Base-by-base conservation (phyloP, 2,113 vertebrate genomes). In the Epinephelus lanceolatus region DNA sequence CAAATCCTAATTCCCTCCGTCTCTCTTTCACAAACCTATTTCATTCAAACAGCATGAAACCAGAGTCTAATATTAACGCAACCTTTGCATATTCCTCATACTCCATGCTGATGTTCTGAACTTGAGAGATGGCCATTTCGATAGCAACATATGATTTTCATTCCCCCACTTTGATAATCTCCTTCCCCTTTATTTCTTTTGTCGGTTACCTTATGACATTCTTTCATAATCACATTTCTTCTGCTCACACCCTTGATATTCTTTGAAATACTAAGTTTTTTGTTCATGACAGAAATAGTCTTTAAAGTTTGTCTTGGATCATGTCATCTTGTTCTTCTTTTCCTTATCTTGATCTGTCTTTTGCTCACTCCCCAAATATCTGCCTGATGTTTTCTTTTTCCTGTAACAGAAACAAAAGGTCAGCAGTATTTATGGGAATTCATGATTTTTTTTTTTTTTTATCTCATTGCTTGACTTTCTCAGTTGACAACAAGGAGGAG, bases 371-470 rank as follows among this genome's bases (percentile, higher is more conserved):
- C 49, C 66, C 27, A 79, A 85, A 80, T 68, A 79, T 71, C 37
- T 81, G 57, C 62, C 49, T 76, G 47, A 57, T 78, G 83, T 45
- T 82, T 84, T 83, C 51, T 81, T 51, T 80, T 73, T 70, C 78
- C 61, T 47, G 63, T 23, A 81, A 73, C 56, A 74, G 62, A 89
- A 87, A 88, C 84, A 84, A 87, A 90, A 89, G 83, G 78, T 92
- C 89, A 87, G 73, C 68, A 30, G 81, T 78, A 91, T 89, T 90
- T 88, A 86, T 85, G 78, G 76, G 78, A 76, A 86, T 83, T 79
- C 49, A 15, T 67, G 37, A 82, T 78, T 67, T 15, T 15, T n/a
- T 17, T 67, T 55, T 17, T 67, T 55, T 17, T 81, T 86, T 72
- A 76, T 89, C 76, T 86, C 33, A 2, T n/a, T 19, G 76, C 55